Percentiles rank a stretch among this genome's conserved stretches.
Evolutionary conservation across 2,888 invertebrate species (phyloP).

Genomic region (Troglohyphantes excavatus): DNA sequence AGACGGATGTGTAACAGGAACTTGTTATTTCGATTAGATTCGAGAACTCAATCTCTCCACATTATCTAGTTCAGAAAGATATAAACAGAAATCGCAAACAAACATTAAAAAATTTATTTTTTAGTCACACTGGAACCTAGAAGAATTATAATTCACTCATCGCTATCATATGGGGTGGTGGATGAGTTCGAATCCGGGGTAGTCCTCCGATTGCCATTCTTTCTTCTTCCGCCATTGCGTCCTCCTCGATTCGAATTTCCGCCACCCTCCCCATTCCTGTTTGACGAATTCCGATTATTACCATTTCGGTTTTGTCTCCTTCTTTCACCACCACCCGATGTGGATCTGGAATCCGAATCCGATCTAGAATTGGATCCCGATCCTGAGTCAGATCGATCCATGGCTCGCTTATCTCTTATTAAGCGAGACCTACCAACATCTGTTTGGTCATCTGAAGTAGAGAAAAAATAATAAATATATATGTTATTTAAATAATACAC

Average conservation of each 20-base stretch:
- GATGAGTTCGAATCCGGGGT: slow-evolving; percentile 35
- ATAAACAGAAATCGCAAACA: neutral
- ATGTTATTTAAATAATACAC: too few species aligned
- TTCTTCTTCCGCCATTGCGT: slow-evolving; percentile 10
- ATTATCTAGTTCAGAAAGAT: too few species aligned
- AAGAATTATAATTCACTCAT: slow-evolving; percentile 19
- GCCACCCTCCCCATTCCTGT: neutral
- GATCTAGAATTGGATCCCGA: neutral
- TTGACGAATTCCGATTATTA: slow-evolving; percentile 27
- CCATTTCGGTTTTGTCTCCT: slow-evolving; percentile 16
- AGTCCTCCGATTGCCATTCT: slow-evolving; percentile 32
- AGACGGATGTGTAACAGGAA: too few species aligned
- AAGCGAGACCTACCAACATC: neutral
- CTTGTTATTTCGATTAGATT: too few species aligned
- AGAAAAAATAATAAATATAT: too few species aligned
- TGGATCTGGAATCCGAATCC: slow-evolving; percentile 20
- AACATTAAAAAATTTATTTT: slow-evolving; percentile 20
- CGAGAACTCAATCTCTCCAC: too few species aligned
- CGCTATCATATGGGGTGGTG: slow-evolving; percentile 45
- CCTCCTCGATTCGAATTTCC: slow-evolving; percentile 20
- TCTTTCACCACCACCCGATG: neutral
- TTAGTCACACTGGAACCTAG: slow-evolving; percentile 40
- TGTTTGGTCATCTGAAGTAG: slow-evolving; percentile 18
- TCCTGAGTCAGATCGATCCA: slow-evolving; percentile 30
- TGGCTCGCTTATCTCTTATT: slow-evolving; percentile 24